A percentile compares a stretch with the other conserved stretches of the same genome.
Conservation (phyloP, 1,140 invertebrate genomes). For the Cotesia vestalis region DNA sequence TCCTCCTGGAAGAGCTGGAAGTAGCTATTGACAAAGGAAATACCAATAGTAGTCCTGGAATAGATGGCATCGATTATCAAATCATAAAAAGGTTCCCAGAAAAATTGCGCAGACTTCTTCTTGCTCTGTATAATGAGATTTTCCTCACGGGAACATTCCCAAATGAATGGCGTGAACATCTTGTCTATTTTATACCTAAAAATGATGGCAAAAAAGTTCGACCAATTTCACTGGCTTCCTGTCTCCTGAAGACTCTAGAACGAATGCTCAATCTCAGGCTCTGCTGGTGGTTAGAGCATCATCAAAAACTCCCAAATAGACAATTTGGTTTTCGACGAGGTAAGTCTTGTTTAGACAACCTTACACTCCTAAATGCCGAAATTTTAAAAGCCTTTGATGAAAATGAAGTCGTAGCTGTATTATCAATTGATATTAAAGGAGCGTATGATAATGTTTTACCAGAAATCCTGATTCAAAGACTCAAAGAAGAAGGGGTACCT, state of each 20-base stretch:
- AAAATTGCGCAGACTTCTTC: not conserved
- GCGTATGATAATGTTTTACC: conserved; percentile 35
- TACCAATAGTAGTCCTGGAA: not conserved
- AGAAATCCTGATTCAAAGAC: conserved; percentile 33
- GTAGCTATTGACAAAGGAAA: not conserved
- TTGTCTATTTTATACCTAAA: conserved; percentile 34
- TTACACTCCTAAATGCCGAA: conserved; percentile 18
- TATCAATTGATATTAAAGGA: conserved; percentile 31
- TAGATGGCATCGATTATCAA: conserved; percentile 18
- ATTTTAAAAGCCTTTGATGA: conserved; percentile 20
- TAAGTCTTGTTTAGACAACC: conserved; percentile 36
- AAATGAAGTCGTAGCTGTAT: conserved; percentile 7
- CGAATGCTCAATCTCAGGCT: conserved; percentile 25
- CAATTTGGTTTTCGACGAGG: conserved; percentile 43
- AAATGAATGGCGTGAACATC: conserved; percentile 9
- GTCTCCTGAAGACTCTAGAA: conserved; percentile 36
- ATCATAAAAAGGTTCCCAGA: not conserved
- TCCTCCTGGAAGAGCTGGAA: conserved; percentile 1
- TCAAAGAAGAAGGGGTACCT: conserved; percentile 11
- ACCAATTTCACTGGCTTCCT: conserved; percentile 42
- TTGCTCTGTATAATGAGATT: conserved; percentile 10
- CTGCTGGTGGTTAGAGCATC: conserved; percentile 33
- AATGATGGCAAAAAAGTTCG: conserved; percentile 39
- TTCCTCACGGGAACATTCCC: not conserved
- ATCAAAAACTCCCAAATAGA: conserved; percentile 31